These are phyloP conservation scores for Lanius ludovicianus DNA, from an alignment of 2,113 vertebrate genomes.

Conservation along the genomic window DNA sequence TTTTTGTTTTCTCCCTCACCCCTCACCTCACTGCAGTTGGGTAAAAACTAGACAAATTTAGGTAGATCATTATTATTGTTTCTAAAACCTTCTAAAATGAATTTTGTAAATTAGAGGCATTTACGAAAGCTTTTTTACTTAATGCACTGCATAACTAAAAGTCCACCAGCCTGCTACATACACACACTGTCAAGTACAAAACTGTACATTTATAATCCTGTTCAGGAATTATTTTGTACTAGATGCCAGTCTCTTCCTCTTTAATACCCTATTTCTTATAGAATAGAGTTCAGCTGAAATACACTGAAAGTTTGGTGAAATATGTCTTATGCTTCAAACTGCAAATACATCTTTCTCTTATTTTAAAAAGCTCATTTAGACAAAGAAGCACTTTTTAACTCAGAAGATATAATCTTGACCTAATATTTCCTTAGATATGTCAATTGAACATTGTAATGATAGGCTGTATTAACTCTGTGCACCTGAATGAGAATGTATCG, in stretches of 20 bases:
- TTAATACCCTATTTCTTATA: not conserved
- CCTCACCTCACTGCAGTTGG: rapidly evolving
- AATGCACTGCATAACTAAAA: not conserved
- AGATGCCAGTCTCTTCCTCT: not conserved
- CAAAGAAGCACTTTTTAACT: not conserved
- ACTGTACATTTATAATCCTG: not conserved
- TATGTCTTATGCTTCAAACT: not conserved
- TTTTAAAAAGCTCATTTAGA: not conserved
- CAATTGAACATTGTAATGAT: not conserved
- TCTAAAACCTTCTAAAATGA: not conserved
- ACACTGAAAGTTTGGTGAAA: not conserved
- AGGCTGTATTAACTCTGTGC: not conserved
- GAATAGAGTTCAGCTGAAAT: not conserved
- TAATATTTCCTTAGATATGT: not conserved
- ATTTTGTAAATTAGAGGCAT: not conserved
- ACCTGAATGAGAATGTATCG: not conserved
- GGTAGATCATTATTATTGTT: not conserved
- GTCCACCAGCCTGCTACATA: not conserved
- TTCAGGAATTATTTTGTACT: not conserved
- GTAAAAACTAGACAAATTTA: not conserved
- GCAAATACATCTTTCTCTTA: not conserved
- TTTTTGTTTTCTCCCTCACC: not conserved
- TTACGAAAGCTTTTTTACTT: not conserved
- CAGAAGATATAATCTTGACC: not conserved
- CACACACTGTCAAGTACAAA: not conserved